A percentile compares a stretch with the other conserved stretches of the same genome.
These are phyloP conservation scores for Onchidella celtica DNA, from an alignment of 2,888 invertebrate genomes.

Conservation along the genomic window DNA sequence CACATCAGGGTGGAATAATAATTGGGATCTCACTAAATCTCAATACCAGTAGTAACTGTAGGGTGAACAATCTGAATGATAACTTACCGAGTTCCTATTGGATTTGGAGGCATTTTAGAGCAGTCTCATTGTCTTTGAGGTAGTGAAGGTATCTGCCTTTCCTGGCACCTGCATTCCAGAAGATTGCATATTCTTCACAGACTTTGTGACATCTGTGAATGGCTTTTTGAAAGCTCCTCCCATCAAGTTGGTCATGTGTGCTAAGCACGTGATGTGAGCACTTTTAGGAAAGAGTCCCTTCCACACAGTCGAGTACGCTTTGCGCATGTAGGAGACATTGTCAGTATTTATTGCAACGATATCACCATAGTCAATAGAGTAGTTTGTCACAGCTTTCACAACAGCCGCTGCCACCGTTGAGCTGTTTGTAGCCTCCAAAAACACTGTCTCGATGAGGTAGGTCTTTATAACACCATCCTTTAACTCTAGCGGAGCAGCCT, in stretches of 20 bases:
- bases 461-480: no score
- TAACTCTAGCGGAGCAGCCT: no score
- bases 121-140: neutral
- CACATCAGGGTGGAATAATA: no score
- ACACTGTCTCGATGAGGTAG: neutral
- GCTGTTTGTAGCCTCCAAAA: slow-evolving; percentile 4
- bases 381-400: neutral
- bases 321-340: slow-evolving; percentile 16
- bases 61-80: no score
- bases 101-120: neutral
- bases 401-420: slow-evolving; percentile 13
- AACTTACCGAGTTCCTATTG: neutral
- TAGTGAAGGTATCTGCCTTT: neutral
- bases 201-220: neutral
- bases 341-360: slow-evolving; percentile 24
- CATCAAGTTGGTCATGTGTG: neutral
- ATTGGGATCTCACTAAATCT: no score
- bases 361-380: neutral
- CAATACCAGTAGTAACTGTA: no score
- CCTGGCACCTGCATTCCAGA: neutral
- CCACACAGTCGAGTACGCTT: slow-evolving; percentile 17
- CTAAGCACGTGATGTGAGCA: slow-evolving; percentile 1
- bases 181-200: neutral
- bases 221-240: neutral
- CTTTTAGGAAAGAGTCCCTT: slow-evolving; percentile 11